Evolutionary conservation across 2,888 invertebrate species (phyloP).

Genomic region (Drosophila nigricruria): DNA sequence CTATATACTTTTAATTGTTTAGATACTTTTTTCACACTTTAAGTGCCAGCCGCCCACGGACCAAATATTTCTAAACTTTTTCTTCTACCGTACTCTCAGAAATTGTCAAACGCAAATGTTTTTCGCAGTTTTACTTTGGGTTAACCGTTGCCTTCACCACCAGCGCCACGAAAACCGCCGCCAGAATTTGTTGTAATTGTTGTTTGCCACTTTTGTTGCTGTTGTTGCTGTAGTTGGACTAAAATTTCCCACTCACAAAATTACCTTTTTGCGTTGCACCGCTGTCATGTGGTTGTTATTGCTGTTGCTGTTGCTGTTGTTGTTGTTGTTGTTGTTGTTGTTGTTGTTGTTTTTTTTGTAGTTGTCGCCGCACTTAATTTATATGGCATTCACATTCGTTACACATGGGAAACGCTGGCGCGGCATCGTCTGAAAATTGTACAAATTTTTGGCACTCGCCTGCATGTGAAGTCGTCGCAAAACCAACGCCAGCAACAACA

Average conservation of each 20-base stretch:
- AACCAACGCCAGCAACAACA: slow-evolving; percentile 39
- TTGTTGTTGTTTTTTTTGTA: slow-evolving; percentile 22
- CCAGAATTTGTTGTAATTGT: slow-evolving; percentile 43
- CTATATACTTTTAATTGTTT: background rate
- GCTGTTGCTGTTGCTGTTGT: slow-evolving; percentile 29
- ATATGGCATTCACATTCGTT: slow-evolving; percentile 71
- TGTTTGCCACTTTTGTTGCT: slow-evolving; percentile 15
- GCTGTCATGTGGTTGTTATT: slow-evolving; percentile 67
- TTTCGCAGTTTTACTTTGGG: slow-evolving; percentile 49
- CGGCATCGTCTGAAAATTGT: slow-evolving; percentile 59
- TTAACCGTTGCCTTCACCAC: slow-evolving; percentile 33
- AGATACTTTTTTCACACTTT: background rate
- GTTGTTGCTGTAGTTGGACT: slow-evolving; percentile 14
- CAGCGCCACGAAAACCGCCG: slow-evolving; percentile 41
- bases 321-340: background rate
- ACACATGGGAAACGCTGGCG: slow-evolving; percentile 43
- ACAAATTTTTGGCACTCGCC: slow-evolving; percentile 75
- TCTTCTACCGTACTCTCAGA: slow-evolving; percentile 21
- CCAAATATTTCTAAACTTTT: slow-evolving; percentile 7
- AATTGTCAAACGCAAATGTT: slow-evolving; percentile 57
- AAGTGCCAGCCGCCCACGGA: background rate
- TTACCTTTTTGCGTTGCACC: slow-evolving; percentile 77
- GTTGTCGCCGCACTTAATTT: slow-evolving; percentile 73
- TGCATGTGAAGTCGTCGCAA: slow-evolving; percentile 43
- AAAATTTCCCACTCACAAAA: slow-evolving; percentile 69